Percentiles rank a stretch among this genome's conserved stretches.
Evolutionary conservation across 2,113 vertebrate species (phyloP).

Genomic region (Anoura caudifer): DNA sequence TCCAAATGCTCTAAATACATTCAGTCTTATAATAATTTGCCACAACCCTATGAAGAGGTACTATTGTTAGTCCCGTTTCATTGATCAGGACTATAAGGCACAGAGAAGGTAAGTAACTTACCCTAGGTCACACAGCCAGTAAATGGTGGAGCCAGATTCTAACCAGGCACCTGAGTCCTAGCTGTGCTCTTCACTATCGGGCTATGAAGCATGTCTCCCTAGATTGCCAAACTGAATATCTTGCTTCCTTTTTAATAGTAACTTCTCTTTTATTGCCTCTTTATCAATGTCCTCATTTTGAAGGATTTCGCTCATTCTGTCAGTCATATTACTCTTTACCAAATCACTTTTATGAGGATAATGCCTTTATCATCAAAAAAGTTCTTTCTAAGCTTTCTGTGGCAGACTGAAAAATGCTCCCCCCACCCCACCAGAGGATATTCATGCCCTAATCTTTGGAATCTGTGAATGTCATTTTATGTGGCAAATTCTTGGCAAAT

Average conservation of each 20-base stretch:
- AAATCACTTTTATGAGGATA: background rate
- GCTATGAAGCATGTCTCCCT: background rate
- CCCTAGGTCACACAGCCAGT: background rate
- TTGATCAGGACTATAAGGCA: background rate
- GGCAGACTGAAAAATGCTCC: background rate
- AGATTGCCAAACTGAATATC: background rate
- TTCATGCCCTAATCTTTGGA: background rate
- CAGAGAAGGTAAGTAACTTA: background rate
- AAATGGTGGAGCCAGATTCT: background rate
- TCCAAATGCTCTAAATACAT: background rate
- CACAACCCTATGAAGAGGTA: background rate
- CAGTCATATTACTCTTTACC: background rate
- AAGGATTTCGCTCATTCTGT: background rate
- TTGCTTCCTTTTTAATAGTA: background rate
- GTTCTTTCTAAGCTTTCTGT: background rate
- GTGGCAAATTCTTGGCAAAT: background rate
- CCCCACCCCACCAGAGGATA: background rate
- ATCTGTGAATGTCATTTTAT: background rate
- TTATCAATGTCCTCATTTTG: conserved; percentile 11
- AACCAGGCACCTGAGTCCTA: background rate
- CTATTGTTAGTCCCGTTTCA: background rate
- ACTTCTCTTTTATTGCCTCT: background rate
- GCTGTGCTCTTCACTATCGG: background rate
- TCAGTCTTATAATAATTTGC: background rate
- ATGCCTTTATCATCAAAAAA: background rate